phyloP scores from a whole-genome alignment of 2,888 invertebrate genomes.

The Bugula neritina region DNA sequence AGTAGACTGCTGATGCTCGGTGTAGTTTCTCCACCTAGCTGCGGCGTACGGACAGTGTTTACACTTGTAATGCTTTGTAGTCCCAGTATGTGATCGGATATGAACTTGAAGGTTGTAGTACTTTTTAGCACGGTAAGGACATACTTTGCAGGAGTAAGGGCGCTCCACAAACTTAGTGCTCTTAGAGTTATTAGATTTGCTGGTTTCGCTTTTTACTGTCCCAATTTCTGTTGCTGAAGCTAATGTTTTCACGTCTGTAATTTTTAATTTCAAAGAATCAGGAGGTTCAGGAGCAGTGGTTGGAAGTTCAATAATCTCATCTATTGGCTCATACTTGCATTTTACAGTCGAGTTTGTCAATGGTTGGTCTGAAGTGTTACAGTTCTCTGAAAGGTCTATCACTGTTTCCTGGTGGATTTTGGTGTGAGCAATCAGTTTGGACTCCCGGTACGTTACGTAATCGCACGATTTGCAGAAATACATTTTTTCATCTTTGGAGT shows the following conservation, averaged over 20 bases:
- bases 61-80: not conserved
- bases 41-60: slow-evolving; percentile 1
- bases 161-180: not conserved
- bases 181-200: not conserved
- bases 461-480: slow-evolving; percentile 5
- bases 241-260: not conserved
- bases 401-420: not conserved
- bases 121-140: not conserved
- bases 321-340: not conserved
- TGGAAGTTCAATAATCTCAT: not conserved
- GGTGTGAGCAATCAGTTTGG: not conserved
- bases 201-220: not conserved
- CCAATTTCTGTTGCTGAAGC: not conserved
- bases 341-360: not conserved
- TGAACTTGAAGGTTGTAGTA: not conserved
- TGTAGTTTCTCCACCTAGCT: not conserved
- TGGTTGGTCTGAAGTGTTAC: not conserved
- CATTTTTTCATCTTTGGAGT: slow-evolving; percentile 16
- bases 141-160: not conserved
- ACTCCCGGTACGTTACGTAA: slow-evolving; percentile 3
- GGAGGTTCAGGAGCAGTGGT: not conserved
- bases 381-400: not conserved
- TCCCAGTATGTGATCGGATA: not conserved
- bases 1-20: not conserved
- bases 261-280: not conserved